These are phyloP conservation scores for Petroica traversi DNA, from an alignment of 2,113 vertebrate genomes.

Conservation along the genomic window DNA sequence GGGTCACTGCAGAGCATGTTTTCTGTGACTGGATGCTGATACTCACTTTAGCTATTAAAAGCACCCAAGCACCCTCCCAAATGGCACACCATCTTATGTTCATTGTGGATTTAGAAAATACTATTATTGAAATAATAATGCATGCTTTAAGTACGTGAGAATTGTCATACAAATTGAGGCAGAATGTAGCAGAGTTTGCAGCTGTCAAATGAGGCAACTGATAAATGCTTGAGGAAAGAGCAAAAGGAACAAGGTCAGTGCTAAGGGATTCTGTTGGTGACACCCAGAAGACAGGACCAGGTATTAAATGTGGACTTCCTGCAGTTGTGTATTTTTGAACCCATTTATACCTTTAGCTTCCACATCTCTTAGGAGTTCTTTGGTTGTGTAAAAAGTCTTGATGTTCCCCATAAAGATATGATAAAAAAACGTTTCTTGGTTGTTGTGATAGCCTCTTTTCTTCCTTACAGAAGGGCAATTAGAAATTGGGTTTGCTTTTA, in stretches of 20 bases:
- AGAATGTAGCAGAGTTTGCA: neutral
- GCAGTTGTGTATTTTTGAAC: neutral
- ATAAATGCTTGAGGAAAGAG: neutral
- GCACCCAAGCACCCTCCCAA: neutral
- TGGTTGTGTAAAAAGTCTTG: neutral
- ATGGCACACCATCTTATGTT: neutral
- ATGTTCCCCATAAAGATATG: neutral
- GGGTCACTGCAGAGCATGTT: neutral
- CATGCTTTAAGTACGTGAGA: neutral
- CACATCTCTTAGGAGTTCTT: neutral
- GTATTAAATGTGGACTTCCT: neutral
- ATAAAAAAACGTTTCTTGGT: neutral
- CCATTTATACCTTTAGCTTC: neutral
- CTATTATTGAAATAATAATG: neutral
- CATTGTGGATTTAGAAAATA: neutral
- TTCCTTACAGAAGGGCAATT: neutral
- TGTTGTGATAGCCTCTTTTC: neutral
- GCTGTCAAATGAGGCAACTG: neutral
- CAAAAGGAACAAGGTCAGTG: neutral
- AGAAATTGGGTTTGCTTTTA: neutral
- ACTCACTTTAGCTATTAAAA: neutral
- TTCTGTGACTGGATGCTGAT: neutral
- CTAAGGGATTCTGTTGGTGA: neutral
- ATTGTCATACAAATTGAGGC: neutral
- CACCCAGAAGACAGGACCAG: neutral